phyloP scores from a whole-genome alignment of 2,888 invertebrate species.

The Bursaphelenchus okinawaensis region DNA sequence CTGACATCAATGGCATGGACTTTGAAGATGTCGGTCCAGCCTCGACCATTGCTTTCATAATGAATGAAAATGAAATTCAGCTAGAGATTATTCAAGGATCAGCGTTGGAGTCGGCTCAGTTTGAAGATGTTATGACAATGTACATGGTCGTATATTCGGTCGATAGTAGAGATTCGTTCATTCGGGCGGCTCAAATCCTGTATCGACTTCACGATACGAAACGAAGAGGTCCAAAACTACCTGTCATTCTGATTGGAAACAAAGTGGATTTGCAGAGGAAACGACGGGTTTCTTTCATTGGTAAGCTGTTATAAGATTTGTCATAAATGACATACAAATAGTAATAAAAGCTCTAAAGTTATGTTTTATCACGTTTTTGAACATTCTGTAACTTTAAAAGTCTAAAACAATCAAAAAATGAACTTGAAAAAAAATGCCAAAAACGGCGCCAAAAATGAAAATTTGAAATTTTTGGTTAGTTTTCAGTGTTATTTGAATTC shows the following conservation, averaged over 20 bases:
- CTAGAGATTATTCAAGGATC: conserved; percentile 50
- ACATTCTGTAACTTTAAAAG: too few species aligned
- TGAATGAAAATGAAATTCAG: conserved; percentile 49
- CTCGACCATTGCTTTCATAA: conserved; percentile 37
- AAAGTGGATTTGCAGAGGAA: conserved; percentile 53
- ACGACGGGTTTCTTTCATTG: conserved; percentile 43
- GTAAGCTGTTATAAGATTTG: conserved; percentile 21
- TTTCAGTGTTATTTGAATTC: too few species aligned
- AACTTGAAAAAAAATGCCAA: too few species aligned
- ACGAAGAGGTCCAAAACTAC: conserved; percentile 11
- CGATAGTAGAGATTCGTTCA: conserved; percentile 47
- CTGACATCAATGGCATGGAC: conserved; percentile 1
- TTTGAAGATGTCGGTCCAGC: background rate
- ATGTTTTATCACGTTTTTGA: too few species aligned
- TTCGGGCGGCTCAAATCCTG: conserved; percentile 38
- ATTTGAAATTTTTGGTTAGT: too few species aligned
- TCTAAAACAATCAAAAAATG: too few species aligned
- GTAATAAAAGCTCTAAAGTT: too few species aligned
- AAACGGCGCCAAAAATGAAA: too few species aligned
- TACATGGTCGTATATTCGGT: conserved; percentile 47
- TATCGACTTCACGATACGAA: conserved; percentile 28
- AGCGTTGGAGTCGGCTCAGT: conserved; percentile 24
- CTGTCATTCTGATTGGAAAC: conserved; percentile 46
- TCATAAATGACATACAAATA: too few species aligned
- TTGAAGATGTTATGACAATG: conserved; percentile 32